Percentiles rank a stretch among this genome's conserved stretches.
Conservation (phyloP, 2,888 invertebrate species). For the Nowickia ferox region DNA sequence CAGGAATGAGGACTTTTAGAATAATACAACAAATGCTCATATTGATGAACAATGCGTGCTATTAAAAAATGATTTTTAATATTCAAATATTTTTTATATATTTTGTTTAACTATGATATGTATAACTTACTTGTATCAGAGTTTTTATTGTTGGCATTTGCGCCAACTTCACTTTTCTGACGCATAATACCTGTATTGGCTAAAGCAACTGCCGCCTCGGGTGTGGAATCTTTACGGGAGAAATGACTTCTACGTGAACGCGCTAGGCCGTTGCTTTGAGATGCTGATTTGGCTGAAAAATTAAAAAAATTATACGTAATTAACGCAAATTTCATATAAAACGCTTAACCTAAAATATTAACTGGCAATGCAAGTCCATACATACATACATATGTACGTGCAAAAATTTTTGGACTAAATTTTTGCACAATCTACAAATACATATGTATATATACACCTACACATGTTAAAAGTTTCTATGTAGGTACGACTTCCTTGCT, state of each 20-base stretch:
- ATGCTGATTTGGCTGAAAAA: conserved; percentile 73
- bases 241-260: conserved; percentile 83
- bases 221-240: conserved; percentile 83
- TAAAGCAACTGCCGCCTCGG: conserved; percentile 76
- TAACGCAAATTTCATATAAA: background rate
- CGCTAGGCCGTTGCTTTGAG: conserved; percentile 80
- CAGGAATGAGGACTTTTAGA: conserved; percentile 83
- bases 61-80: conserved; percentile 31
- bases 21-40: conserved; percentile 81
- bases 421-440: too few species aligned
- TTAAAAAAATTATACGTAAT: background rate
- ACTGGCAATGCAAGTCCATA: too few species aligned
- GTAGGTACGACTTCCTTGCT: too few species aligned
- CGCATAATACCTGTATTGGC: conserved; percentile 70
- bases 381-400: too few species aligned
- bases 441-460: too few species aligned
- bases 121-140: conserved; percentile 76
- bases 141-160: conserved; percentile 63
- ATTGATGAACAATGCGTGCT: conserved; percentile 82
- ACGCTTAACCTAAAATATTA: too few species aligned
- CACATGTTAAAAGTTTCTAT: too few species aligned
- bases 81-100: background rate
- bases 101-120: background rate
- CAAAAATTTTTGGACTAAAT: too few species aligned
- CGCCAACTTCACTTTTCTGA: conserved; percentile 75